Evolutionary conservation across 2,113 vertebrate genomes (phyloP).

Genomic region (Melanerpes aurifrons): DNA sequence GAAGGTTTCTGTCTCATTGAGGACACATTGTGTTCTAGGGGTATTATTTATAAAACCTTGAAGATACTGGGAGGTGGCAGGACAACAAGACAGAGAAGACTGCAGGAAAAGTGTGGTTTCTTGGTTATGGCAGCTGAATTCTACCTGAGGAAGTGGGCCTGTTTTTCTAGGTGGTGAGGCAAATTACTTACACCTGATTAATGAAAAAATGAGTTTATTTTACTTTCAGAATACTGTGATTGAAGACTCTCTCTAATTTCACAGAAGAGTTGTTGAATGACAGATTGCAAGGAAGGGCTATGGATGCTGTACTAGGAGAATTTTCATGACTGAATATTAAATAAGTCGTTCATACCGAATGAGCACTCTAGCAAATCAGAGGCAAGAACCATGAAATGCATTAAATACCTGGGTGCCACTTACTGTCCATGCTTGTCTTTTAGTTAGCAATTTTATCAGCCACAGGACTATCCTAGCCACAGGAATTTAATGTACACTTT

Average conservation of each 20-base stretch:
- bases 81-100: background rate
- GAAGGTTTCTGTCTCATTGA: background rate
- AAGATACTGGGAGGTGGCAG: background rate
- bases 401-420: background rate
- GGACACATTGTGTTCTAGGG: background rate
- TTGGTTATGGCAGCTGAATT: background rate
- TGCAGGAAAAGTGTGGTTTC: background rate
- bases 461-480: background rate
- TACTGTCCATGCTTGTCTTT: background rate
- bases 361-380: background rate
- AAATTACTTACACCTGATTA: background rate
- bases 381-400: background rate
- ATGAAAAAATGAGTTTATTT: background rate
- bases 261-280: background rate
- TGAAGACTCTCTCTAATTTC: constrained; percentile 2
- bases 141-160: background rate
- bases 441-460: background rate
- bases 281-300: background rate
- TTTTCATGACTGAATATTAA: background rate
- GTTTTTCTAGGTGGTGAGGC: background rate
- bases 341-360: background rate
- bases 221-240: background rate
- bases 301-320: background rate
- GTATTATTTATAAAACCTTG: background rate
- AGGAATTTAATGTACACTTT: background rate